These are phyloP conservation scores for Percopsis transmontana DNA, from an alignment of 2,113 vertebrate species.

Conservation along the genomic window DNA sequence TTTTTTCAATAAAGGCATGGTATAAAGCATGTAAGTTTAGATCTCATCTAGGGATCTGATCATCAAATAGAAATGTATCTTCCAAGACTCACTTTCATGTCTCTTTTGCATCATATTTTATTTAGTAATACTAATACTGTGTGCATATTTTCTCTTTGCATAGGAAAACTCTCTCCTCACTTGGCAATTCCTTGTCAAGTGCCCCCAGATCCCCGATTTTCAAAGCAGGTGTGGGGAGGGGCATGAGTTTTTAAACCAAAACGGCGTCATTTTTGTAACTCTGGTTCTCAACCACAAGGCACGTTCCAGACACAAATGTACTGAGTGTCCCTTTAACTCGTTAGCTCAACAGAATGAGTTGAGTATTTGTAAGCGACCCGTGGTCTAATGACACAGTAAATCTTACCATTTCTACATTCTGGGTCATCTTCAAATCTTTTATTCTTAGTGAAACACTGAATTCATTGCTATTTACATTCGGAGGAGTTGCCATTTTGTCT, in stretches of 20 bases:
- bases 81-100: slow-evolving; percentile 9
- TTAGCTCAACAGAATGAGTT: slow-evolving; percentile 42
- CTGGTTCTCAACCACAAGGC: too few species aligned
- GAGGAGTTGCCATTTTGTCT: slow-evolving; percentile 36
- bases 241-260: too few species aligned
- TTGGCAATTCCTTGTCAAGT: too few species aligned
- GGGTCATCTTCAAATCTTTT: slow-evolving; percentile 54
- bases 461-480: slow-evolving; percentile 51
- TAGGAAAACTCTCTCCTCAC: slow-evolving; percentile 22
- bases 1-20: too few species aligned
- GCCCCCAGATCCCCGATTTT: too few species aligned
- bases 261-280: too few species aligned
- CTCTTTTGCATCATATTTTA: too few species aligned
- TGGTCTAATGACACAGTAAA: slow-evolving; percentile 44
- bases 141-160: slow-evolving; percentile 6
- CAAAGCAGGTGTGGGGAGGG: too few species aligned
- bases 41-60: too few species aligned
- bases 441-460: slow-evolving; percentile 18
- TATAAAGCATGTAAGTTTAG: too few species aligned
- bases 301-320: too few species aligned
- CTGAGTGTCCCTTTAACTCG: slow-evolving; percentile 15
- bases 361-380: slow-evolving; percentile 40
- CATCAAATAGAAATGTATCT: not conserved
- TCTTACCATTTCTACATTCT: slow-evolving; percentile 47
- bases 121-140: too few species aligned